Evolutionary conservation across 2,113 vertebrate species (phyloP).

Genomic region (Podiceps cristatus): DNA sequence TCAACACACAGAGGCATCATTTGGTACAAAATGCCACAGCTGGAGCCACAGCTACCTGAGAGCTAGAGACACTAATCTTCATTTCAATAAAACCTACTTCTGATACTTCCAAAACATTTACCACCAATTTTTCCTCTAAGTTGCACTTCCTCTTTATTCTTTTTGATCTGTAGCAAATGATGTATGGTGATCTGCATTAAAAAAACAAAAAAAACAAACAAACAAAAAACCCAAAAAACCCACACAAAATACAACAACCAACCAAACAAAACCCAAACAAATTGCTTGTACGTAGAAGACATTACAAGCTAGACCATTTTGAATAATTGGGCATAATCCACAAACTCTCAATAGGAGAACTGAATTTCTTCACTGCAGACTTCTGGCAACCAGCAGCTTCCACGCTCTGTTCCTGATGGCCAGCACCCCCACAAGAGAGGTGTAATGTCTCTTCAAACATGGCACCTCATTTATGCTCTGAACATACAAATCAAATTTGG

Average conservation of each 20-base stretch:
- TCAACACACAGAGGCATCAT: neutral
- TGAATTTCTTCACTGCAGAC: neutral
- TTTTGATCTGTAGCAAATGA: neutral
- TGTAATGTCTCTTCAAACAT: neutral
- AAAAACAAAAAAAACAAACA: neutral
- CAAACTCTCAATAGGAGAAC: neutral
- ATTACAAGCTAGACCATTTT: neutral
- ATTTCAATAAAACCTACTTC: neutral
- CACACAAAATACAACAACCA: too few species aligned
- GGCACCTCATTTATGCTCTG: neutral
- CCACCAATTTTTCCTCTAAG: neutral
- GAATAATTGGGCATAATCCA: neutral
- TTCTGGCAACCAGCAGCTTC: neutral
- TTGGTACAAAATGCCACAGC: accelerated
- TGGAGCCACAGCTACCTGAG: neutral
- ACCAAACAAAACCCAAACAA: neutral
- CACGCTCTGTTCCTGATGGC: neutral
- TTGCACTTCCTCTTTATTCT: neutral
- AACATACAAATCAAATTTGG: neutral
- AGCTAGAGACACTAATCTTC: neutral
- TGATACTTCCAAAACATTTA: neutral
- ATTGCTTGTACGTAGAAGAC: neutral
- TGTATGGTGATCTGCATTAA: neutral
- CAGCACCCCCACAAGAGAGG: accelerated
- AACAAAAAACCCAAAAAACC: neutral